A percentile compares a stretch with the other conserved stretches of the same genome.
These are phyloP conservation scores for Conus ventricosus DNA, from an alignment of 1,140 invertebrate species.

Conservation along the genomic window DNA sequence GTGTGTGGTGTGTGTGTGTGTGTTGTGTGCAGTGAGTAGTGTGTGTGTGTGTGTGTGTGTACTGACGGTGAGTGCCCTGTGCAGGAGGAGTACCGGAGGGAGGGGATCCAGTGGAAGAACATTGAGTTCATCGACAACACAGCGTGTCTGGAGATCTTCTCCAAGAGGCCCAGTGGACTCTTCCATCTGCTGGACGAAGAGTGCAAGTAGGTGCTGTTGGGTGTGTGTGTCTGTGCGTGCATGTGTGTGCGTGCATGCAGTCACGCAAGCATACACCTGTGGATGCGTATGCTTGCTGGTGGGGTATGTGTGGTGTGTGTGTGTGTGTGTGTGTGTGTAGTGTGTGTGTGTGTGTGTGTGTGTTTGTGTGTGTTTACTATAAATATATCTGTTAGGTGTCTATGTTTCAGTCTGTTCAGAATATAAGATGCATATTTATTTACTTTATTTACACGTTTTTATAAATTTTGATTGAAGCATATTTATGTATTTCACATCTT, in stretches of 20 bases:
- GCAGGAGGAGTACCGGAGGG: conserved; percentile 86
- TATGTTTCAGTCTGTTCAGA: no score
- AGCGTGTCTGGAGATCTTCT: conserved; percentile 86
- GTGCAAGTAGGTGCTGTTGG: conserved; percentile 80
- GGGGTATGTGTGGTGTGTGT: not conserved
- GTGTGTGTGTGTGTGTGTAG: not conserved
- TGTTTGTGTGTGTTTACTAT: not conserved
- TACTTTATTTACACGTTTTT: no score
- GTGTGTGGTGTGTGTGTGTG: conserved; percentile 5
- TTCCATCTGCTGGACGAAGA: conserved; percentile 96
- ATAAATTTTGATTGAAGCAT: no score
- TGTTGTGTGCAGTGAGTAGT: not conserved
- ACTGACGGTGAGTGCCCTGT: not conserved
- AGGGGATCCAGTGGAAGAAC: conserved; percentile 87
- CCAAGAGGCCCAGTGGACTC: conserved; percentile 90
- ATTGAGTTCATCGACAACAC: conserved; percentile 88
- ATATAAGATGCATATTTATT: no score
- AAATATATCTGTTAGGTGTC: not conserved
- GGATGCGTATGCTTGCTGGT: not conserved
- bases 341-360: no score
- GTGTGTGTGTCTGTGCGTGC: not conserved
- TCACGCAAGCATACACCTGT: not conserved
- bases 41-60: not conserved
- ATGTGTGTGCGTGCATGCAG: not conserved
- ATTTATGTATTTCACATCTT: no score